Conservation (phyloP, 1,140 invertebrate genomes). For the Acyrthosiphon pisum region DNA sequence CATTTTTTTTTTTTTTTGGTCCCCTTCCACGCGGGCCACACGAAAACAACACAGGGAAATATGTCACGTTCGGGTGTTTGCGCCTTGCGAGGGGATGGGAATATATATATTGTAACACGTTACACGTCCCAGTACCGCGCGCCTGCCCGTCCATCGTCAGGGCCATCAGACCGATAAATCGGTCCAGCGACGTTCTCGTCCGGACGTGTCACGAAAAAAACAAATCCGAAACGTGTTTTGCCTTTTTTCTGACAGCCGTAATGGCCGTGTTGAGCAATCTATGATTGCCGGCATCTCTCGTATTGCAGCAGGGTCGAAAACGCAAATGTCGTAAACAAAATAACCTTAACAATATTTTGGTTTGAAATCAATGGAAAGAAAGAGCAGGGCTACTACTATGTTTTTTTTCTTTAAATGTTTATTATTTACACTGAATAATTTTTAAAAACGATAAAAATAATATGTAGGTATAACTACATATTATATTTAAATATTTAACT, state of each 20-base stretch:
- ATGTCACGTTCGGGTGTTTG: conserved; percentile 53
- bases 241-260: conserved; percentile 7
- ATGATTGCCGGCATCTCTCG: background rate
- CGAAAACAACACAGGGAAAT: conserved; percentile 51
- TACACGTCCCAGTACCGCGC: background rate
- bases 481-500: background rate
- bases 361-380: background rate
- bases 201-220: conserved; percentile 25
- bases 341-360: background rate
- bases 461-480: background rate
- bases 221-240: conserved; percentile 39
- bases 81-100: background rate
- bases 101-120: conserved; percentile 41
- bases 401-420: background rate
- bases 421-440: background rate
- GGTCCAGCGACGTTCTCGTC: conserved; percentile 27
- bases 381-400: background rate
- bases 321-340: conserved; percentile 6
- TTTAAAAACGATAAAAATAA: background rate
- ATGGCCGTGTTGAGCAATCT: conserved; percentile 13
- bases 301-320: background rate
- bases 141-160: background rate
- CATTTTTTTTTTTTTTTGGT: conserved; percentile 26
- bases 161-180: conserved; percentile 22
- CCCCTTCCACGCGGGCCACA: background rate